Evolutionary conservation across 2,888 invertebrate genomes (phyloP).

Genomic region (Gryllus longicercus): DNA sequence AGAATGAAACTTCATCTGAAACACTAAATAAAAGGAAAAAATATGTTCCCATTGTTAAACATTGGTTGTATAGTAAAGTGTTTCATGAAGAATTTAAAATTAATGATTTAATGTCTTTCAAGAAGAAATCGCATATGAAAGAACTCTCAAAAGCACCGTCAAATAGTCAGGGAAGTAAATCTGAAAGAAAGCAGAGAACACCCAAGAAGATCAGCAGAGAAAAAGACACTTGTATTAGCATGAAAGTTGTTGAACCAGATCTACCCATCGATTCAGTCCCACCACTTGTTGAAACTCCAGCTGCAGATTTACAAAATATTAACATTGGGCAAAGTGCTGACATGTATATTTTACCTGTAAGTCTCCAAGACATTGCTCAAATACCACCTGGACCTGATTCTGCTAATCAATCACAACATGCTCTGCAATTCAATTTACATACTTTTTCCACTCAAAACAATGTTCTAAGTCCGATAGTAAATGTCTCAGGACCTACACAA

Average conservation of each 20-base stretch:
- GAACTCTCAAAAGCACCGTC: constrained; percentile 27
- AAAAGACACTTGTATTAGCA: constrained; percentile 24
- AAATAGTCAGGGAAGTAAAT: constrained; percentile 25
- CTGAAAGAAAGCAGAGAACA: constrained; percentile 33
- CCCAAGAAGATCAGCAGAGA: constrained; percentile 33
- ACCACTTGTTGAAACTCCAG: constrained; percentile 23
- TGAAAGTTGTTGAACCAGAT: background rate
- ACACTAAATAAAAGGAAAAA: background rate
- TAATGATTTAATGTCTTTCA: constrained; percentile 31
- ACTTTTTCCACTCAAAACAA: constrained; percentile 29
- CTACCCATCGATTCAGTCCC: background rate
- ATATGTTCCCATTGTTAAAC: constrained; percentile 46
- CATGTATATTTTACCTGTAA: constrained; percentile 33
- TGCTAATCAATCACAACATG: constrained; percentile 29
- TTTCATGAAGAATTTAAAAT: constrained; percentile 49
- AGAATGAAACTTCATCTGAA: background rate
- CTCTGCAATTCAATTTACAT: constrained; percentile 34
- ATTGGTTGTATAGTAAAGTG: constrained; percentile 57
- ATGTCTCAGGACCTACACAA: constrained; percentile 18
- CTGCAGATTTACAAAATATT: constrained; percentile 3
- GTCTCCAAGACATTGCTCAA: constrained; percentile 28
- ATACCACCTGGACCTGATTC: constrained; percentile 28
- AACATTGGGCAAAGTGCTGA: constrained; percentile 20
- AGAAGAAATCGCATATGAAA: constrained; percentile 31
- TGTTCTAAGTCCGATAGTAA: constrained; percentile 31